phyloP scores from a whole-genome alignment of 1,140 invertebrate genomes.

The Diploscapter pachys region DNA sequence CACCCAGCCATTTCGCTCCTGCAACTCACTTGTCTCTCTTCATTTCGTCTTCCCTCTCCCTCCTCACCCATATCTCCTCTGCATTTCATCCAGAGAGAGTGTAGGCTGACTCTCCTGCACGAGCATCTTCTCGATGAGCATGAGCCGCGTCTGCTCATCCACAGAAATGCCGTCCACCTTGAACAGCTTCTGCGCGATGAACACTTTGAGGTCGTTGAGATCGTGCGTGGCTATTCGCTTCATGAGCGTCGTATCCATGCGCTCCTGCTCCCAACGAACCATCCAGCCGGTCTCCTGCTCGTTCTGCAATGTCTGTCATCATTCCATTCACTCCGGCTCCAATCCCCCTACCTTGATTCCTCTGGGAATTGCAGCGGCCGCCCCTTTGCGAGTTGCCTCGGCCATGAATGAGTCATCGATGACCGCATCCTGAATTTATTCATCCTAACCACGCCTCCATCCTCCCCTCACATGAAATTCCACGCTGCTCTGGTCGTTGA shows the following conservation, averaged over 20 bases:
- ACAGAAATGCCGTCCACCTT: conserved; percentile 32
- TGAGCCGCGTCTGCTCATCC: conserved; percentile 23
- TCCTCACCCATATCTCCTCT: conserved; percentile 28
- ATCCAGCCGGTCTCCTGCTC: not conserved
- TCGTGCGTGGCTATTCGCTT: conserved; percentile 24
- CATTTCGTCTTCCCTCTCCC: not conserved
- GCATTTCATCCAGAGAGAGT: conserved; percentile 11
- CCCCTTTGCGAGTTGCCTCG: no score
- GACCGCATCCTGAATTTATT: no score
- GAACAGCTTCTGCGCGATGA: conserved; percentile 34
- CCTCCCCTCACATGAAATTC: no score
- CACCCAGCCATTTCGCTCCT: conserved; percentile 25
- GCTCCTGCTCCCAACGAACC: conserved; percentile 7
- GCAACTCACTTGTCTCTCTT: not conserved
- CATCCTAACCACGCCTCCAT: no score
- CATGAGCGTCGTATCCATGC: conserved; percentile 13
- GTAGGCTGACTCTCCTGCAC: conserved; percentile 24
- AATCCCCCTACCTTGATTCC: no score
- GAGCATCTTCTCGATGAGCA: conserved; percentile 23
- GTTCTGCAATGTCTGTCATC: no score
- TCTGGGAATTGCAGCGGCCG: no score
- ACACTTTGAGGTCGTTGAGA: conserved; percentile 25
- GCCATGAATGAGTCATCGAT: no score
- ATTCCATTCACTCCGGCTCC: no score
- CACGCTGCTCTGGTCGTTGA: no score